These are phyloP conservation scores for Conger conger DNA, from an alignment of 2,113 vertebrate species.

Conservation along the genomic window DNA sequence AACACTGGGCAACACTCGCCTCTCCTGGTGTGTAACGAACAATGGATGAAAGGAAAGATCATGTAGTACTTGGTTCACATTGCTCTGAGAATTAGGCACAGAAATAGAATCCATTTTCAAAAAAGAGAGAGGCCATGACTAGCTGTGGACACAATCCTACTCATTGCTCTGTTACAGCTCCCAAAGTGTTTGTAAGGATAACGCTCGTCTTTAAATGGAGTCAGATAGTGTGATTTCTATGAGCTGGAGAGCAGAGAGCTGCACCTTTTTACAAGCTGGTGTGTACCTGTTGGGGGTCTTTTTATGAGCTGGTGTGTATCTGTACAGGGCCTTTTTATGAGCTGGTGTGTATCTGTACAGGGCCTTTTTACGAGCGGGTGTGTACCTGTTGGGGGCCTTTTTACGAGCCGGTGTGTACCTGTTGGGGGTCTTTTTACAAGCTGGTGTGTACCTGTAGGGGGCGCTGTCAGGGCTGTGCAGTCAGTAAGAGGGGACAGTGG, in stretches of 20 bases:
- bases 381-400: neutral
- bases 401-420: neutral
- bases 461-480: neutral
- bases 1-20: neutral
- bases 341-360: neutral
- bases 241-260: too few species aligned
- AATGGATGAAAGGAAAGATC: neutral
- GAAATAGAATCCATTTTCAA: too few species aligned
- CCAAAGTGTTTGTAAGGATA: neutral
- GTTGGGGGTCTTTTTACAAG: neutral
- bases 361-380: neutral
- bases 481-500: neutral
- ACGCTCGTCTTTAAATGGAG: slow-evolving; percentile 1
- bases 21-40: neutral
- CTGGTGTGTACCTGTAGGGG: neutral
- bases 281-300: neutral
- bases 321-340: neutral
- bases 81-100: neutral
- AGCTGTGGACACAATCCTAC: neutral
- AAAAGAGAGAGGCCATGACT: neutral
- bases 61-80: neutral
- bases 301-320: neutral
- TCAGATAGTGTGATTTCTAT: neutral
- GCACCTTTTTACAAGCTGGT: neutral
- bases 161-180: neutral